Conservation (phyloP, 2,797 vertebrate species). For the Ciconia nigra region DNA sequence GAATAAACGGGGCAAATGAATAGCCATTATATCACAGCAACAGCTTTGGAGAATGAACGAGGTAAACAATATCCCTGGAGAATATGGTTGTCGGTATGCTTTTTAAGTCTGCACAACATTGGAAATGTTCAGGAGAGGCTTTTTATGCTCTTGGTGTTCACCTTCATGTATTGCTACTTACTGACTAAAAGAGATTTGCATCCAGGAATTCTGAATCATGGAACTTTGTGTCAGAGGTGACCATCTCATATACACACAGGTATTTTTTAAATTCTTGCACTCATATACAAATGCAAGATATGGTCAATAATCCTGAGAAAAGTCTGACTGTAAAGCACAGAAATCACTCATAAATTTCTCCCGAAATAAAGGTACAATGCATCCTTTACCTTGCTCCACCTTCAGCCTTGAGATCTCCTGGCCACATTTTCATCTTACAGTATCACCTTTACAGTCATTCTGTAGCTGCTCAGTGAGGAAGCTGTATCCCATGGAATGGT, state of each 20-base stretch:
- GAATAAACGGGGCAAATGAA: not conserved
- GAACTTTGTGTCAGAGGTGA: not conserved
- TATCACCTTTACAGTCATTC: not conserved
- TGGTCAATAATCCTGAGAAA: not conserved
- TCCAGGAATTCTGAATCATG: not conserved
- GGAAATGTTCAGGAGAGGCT: not conserved
- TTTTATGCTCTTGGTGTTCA: not conserved
- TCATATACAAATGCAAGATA: not conserved
- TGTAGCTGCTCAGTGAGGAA: not conserved
- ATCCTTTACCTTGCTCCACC: not conserved
- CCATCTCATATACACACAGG: not conserved
- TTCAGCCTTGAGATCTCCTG: not conserved
- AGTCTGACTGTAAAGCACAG: not conserved
- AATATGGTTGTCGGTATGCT: not conserved
- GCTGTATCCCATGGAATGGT: not conserved
- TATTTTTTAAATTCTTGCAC: not conserved
- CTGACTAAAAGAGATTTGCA: not conserved
- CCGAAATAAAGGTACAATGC: not conserved
- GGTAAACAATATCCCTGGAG: not conserved
- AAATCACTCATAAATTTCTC: not conserved
- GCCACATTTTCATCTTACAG: not conserved
- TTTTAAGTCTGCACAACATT: not conserved
- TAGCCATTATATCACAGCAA: not conserved
- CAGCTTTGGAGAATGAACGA: not conserved
- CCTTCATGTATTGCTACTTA: not conserved